Evolutionary conservation across 2,888 invertebrate species (phyloP), one percentile per base, ranked within the genome.

Genomic region (Thelaira solivaga): DNA sequence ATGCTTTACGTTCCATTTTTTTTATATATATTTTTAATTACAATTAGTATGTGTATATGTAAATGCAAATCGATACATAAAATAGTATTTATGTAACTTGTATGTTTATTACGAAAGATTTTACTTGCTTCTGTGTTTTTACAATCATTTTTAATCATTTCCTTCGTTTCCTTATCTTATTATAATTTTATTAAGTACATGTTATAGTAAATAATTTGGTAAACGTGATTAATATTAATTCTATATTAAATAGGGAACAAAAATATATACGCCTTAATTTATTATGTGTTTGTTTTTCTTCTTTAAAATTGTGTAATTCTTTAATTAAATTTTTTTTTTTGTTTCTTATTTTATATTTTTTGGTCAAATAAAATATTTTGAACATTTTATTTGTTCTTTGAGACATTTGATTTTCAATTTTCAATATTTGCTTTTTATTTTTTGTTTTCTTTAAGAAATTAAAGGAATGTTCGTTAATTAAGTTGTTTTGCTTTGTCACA

Each of bases 401-500:
- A 64, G 73, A 77, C 34, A 59, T 77, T 77, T 73, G 57, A 65
- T 73, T 77, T 53, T 51, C 10, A 68, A 49, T 18, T 39, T 69
- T 36, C 4, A 2, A 5, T 5, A 26, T 6, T 61, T 45, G n/a
- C 8, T 22, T 67, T 29, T 36, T 8, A 31, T 24, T 41, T 49
- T 53, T 26, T 31, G 41, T 61, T 57, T 73, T 29, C 34, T 59
- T 18, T 64, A 73, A 29, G 62, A 73, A 68, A 68, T 53, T 22
- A 59, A 29, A 78, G 73, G 69, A 78, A 78, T 78, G 77, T 69
- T 65, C 43, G 36, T 73, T 57, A 11, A n/a, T n/a, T n/a, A n/a
- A n/a, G n/a, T n/a, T 13, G 10, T 18, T n/a, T 53, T 68, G 41
- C 2, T 7, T 2, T 53, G 41, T 55, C 55, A 61, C 34, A 7